phyloP scores from a whole-genome alignment of 37 sponge, comb jelly and placozoan species.

The Theonella swinhoei region DNA sequence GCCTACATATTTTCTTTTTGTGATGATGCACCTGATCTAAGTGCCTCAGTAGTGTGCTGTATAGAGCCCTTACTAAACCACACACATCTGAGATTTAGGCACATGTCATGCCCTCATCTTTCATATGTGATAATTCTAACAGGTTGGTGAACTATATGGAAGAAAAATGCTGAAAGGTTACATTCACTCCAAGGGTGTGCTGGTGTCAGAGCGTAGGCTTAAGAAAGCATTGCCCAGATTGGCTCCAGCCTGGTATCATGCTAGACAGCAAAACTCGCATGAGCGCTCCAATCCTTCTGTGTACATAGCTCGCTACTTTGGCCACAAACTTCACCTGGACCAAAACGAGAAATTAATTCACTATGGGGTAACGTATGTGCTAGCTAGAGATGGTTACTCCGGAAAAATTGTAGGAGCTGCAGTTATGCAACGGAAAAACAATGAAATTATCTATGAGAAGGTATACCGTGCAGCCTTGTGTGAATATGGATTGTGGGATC shows the following conservation, averaged over 20 bases:
- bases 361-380: slow-evolving; percentile 37
- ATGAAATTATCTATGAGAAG: slow-evolving; percentile 4
- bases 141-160: slow-evolving; percentile 37
- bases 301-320: slow-evolving; percentile 7
- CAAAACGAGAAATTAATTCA: slow-evolving; percentile 41
- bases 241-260: neutral
- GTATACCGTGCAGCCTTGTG: neutral
- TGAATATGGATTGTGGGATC: slow-evolving; percentile 12
- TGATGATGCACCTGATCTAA: no score
- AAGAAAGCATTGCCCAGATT: neutral
- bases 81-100: no score
- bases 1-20: no score
- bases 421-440: slow-evolving; percentile 30
- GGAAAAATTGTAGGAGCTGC: slow-evolving; percentile 32
- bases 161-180: slow-evolving; percentile 47
- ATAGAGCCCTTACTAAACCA: no score
- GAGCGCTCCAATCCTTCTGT: slow-evolving; percentile 1
- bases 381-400: slow-evolving; percentile 27
- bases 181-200: neutral
- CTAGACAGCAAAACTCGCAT: neutral
- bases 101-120: no score
- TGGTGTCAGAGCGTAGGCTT: neutral
- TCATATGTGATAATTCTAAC: neutral
- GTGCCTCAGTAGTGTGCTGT: no score
- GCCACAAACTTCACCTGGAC: slow-evolving; percentile 26